phyloP scores from a whole-genome alignment of 2,797 vertebrate genomes.

The Buphagus erythrorhynchus region DNA sequence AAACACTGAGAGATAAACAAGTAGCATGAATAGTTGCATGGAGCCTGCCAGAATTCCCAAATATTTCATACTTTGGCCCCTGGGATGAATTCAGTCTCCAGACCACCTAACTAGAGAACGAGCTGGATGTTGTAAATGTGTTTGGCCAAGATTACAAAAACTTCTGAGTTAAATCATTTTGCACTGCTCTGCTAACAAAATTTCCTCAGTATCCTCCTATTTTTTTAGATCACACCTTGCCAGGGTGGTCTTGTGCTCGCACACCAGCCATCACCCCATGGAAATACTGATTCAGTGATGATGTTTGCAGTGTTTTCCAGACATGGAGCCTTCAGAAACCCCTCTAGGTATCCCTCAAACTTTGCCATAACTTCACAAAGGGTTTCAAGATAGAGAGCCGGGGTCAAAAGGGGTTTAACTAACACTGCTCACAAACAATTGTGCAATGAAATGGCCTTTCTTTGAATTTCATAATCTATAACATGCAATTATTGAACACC shows the following conservation, averaged over 20 bases:
- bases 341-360: fast-evolving
- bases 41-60: constrained; percentile 35
- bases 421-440: background rate
- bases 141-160: constrained; percentile 43
- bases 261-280: background rate
- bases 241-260: constrained; percentile 8
- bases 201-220: background rate
- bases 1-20: constrained; percentile 35
- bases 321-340: background rate
- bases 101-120: constrained; percentile 54
- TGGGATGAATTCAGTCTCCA: background rate
- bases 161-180: constrained; percentile 4
- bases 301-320: background rate
- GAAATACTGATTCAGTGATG: background rate
- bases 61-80: constrained; percentile 51
- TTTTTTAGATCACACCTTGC: background rate
- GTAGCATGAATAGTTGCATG: background rate
- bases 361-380: background rate
- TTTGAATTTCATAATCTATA: background rate
- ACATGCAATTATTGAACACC: background rate
- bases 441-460: background rate
- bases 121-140: background rate
- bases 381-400: background rate
- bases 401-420: background rate
- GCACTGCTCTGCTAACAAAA: background rate